Evolutionary conservation across 2,888 invertebrate species (phyloP).

Genomic region (Actias luna): DNA sequence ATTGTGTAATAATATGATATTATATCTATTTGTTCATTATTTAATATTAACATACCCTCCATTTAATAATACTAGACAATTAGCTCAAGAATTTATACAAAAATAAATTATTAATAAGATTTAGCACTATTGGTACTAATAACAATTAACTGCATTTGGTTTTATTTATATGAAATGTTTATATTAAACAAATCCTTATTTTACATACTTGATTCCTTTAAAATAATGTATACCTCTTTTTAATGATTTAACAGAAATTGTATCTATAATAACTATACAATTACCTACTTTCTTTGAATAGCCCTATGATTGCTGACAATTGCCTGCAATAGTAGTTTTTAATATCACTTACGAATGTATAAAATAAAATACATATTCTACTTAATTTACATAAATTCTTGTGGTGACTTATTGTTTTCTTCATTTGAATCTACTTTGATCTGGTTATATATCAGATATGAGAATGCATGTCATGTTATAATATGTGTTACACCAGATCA

Average conservation of each 20-base stretch:
- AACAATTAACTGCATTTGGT: too few relatives aligned
- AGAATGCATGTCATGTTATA: conserved; percentile 3
- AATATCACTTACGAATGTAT: not conserved
- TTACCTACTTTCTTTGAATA: too few relatives aligned
- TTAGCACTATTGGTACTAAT: too few relatives aligned
- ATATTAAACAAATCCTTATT: too few relatives aligned
- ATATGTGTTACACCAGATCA: not conserved
- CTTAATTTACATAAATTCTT: not conserved
- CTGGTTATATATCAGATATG: not conserved
- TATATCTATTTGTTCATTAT: not conserved
- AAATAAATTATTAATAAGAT: too few relatives aligned
- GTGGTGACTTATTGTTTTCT: not conserved
- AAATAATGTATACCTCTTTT: too few relatives aligned
- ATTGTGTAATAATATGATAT: not conserved
- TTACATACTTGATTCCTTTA: too few relatives aligned
- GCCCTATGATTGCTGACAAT: not conserved
- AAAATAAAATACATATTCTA: not conserved
- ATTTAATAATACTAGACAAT: too few relatives aligned
- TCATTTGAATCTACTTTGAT: conserved; percentile 1
- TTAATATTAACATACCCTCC: too few relatives aligned
- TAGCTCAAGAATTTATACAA: not conserved
- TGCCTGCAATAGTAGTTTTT: not conserved
- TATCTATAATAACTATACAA: too few relatives aligned
- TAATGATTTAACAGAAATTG: too few relatives aligned
- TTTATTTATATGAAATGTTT: too few relatives aligned